Conservation (phyloP, 1,140 invertebrate species). For the Caenorhabditis latens region DNA sequence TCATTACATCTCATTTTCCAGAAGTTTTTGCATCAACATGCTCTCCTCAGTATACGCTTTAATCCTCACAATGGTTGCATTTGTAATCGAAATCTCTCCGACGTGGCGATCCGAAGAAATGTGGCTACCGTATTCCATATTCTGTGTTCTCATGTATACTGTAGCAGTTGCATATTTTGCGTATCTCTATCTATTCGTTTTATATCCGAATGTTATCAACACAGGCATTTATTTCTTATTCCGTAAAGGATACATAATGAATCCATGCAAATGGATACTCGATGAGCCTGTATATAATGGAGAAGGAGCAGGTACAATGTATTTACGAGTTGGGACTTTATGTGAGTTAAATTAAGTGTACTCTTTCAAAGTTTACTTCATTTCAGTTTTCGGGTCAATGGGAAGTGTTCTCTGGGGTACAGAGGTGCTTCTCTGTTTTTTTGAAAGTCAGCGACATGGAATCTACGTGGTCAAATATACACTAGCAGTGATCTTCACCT, state of each 20-base stretch:
- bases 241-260: neutral
- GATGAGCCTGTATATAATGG: constrained; percentile 11
- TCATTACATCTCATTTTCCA: constrained; percentile 61
- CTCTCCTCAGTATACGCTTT: constrained; percentile 73
- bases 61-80: constrained; percentile 75
- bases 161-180: constrained; percentile 19
- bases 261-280: neutral
- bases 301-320: constrained; percentile 4
- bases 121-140: constrained; percentile 16
- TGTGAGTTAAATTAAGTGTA: neutral
- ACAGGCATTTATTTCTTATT: constrained; percentile 5
- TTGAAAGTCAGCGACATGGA: constrained; percentile 12
- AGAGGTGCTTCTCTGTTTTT: neutral
- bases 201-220: constrained; percentile 16
- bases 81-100: constrained; percentile 75
- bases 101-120: constrained; percentile 71
- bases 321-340: neutral
- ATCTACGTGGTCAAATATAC: constrained; percentile 28
- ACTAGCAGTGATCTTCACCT: neutral
- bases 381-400: constrained; percentile 25
- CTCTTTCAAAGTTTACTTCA: neutral
- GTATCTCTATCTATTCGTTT: constrained; percentile 24
- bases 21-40: constrained; percentile 74
- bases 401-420: constrained; percentile 11
- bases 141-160: constrained; percentile 15